Conservation (phyloP, 2,113 vertebrate genomes). For the Labeo catla region DNA sequence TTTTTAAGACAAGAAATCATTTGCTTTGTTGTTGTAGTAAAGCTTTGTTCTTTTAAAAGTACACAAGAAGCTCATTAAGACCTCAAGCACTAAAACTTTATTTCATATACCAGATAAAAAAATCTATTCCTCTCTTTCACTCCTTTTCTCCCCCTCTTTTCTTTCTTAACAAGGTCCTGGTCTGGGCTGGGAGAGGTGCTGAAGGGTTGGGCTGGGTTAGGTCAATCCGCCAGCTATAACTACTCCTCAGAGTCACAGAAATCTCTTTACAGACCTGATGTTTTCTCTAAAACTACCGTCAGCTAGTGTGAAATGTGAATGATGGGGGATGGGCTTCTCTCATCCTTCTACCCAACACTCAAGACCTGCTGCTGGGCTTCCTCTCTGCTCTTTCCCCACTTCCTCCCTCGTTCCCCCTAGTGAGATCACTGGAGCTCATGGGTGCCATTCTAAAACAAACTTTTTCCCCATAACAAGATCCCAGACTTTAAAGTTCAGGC, state of each 20-base stretch:
- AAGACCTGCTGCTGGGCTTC: constrained; percentile 25
- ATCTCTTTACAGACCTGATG: constrained; percentile 34
- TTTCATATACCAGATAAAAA: background rate
- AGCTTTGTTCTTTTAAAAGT: background rate
- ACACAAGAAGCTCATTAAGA: constrained; percentile 20
- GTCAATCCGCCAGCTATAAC: background rate
- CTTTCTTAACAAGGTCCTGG: constrained; percentile 21
- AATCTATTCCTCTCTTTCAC: background rate
- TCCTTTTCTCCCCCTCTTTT: background rate
- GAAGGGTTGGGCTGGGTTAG: constrained; percentile 35
- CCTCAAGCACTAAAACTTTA: background rate
- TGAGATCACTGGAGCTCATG: constrained; percentile 31
- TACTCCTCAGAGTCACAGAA: constrained; percentile 13
- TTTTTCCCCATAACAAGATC: constrained; percentile 9
- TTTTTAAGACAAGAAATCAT: background rate
- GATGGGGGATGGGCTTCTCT: background rate
- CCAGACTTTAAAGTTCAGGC: background rate
- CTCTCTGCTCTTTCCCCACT: constrained; percentile 26
- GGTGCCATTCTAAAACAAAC: constrained; percentile 3
- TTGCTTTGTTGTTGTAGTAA: background rate
- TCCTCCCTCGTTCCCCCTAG: constrained; percentile 14
- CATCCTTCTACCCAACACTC: constrained; percentile 24
- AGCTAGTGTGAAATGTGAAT: constrained; percentile 20
- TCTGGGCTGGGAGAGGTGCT: background rate
- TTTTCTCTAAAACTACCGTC: constrained; percentile 19